Evolutionary conservation across 2,888 invertebrate genomes (phyloP).

Genomic region (Lepidocyrtinus sp.): DNA sequence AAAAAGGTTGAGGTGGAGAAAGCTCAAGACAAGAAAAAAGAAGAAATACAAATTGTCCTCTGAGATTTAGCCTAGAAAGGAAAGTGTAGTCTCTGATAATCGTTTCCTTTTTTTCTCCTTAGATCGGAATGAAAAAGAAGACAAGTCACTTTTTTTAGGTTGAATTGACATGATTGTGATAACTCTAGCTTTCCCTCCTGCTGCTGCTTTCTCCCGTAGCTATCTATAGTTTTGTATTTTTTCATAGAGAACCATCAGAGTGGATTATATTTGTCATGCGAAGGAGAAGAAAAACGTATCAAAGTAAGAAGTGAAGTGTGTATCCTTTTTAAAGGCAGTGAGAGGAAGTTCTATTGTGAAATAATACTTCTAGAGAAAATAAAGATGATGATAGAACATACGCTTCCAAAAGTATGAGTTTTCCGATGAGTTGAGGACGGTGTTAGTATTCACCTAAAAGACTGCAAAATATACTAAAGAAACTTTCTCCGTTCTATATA

Average conservation of each 20-base stretch:
- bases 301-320: constrained; percentile 8
- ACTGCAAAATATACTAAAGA: background rate
- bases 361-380: background rate
- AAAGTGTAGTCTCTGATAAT: too few species aligned
- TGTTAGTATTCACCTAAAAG: too few species aligned
- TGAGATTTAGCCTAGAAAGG: too few species aligned
- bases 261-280: constrained; percentile 28
- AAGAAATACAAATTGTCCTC: constrained; percentile 24
- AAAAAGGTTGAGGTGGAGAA: background rate
- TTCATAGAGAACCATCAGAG: background rate
- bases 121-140: constrained; percentile 29
- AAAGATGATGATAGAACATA: constrained; percentile 28
- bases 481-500: background rate
- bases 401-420: constrained; percentile 4
- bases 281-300: constrained; percentile 16
- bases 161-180: constrained; percentile 39
- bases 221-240: too few species aligned
- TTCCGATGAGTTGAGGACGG: background rate
- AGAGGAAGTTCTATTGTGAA: background rate
- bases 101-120: background rate
- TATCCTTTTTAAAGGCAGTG: too few species aligned
- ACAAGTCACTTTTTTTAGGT: constrained; percentile 31
- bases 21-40: background rate
- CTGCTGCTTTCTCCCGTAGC: too few species aligned
- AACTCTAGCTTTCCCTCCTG: constrained; percentile 30